phyloP scores from a whole-genome alignment of 2,113 vertebrate species.

The Python bivittatus region DNA sequence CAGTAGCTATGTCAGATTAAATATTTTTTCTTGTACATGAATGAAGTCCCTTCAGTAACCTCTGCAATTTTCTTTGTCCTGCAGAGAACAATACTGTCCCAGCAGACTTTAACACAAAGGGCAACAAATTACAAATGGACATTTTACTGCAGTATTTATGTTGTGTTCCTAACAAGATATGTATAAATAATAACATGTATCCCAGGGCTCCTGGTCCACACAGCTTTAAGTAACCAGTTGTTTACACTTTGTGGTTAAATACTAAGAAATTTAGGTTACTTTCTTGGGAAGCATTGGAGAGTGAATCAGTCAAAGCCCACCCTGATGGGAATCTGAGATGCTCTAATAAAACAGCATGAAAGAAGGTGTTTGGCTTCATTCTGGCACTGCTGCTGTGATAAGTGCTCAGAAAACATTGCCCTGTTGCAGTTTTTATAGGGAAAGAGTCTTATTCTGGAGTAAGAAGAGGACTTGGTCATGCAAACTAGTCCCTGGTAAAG shows the following conservation, averaged over 20 bases:
- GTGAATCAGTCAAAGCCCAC: slow-evolving; percentile 20
- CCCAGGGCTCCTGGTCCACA: slow-evolving; percentile 78
- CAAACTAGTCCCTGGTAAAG: too few relatives aligned
- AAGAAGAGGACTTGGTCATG: background rate
- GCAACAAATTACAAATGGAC: slow-evolving; percentile 88
- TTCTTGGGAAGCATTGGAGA: slow-evolving; percentile 60
- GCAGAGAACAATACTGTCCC: slow-evolving; percentile 78
- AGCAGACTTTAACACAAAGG: slow-evolving; percentile 77
- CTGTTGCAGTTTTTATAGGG: background rate
- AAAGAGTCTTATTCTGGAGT: background rate
- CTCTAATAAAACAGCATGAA: slow-evolving; percentile 31
- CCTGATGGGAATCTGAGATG: slow-evolving; percentile 62
- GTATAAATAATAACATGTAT: slow-evolving; percentile 89
- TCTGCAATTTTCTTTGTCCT: slow-evolving; percentile 86
- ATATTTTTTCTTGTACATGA: slow-evolving; percentile 79
- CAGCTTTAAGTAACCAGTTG: slow-evolving; percentile 81
- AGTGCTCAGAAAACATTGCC: background rate
- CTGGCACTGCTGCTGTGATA: background rate
- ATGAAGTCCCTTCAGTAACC: slow-evolving; percentile 76
- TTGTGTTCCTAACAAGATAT: slow-evolving; percentile 85
- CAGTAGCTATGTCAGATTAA: slow-evolving; percentile 79
- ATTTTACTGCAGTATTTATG: slow-evolving; percentile 92
- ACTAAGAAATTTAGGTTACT: slow-evolving; percentile 60
- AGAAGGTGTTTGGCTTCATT: background rate
- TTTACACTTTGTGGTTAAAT: slow-evolving; percentile 63